Conservation (phyloP, 2,888 invertebrate species). For the Eupithecia subfuscata region DNA sequence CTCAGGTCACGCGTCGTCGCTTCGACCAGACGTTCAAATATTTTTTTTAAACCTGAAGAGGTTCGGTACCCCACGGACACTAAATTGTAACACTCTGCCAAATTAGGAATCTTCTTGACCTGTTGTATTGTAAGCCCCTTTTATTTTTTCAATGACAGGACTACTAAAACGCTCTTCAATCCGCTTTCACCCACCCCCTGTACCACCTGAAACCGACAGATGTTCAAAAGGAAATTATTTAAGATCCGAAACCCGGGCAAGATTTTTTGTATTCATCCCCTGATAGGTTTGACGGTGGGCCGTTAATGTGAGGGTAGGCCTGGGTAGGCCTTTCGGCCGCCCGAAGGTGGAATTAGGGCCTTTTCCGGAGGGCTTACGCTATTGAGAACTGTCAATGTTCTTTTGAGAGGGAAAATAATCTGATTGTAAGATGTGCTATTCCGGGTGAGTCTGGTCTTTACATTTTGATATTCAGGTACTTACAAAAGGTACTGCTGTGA, state of each 20-base stretch:
- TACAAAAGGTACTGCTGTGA: not conserved
- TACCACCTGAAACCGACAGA: conserved; percentile 40
- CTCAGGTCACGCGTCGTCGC: too few species aligned
- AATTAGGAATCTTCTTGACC: too few species aligned
- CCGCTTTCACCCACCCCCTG: conserved; percentile 2
- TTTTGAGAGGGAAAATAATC: conserved; percentile 1
- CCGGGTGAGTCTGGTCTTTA: not conserved
- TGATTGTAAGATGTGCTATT: not conserved
- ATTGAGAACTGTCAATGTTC: conserved; percentile 8
- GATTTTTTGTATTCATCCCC: conserved; percentile 53
- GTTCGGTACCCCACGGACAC: too few species aligned
- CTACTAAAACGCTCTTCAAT: not conserved
- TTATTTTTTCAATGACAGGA: too few species aligned
- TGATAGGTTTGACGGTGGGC: conserved; percentile 40
- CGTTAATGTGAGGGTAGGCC: conserved; percentile 36
- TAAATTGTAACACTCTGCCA: too few species aligned
- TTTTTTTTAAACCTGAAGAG: too few species aligned
- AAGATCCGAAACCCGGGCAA: conserved; percentile 48
- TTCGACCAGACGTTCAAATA: too few species aligned
- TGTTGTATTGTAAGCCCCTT: too few species aligned
- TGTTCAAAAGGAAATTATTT: conserved; percentile 58
- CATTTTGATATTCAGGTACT: not conserved
- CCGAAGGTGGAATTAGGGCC: conserved; percentile 17
- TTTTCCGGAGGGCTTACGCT: conserved; percentile 14
- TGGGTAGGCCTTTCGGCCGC: not conserved